A percentile compares a stretch with the other conserved stretches of the same genome.
Conservation (phyloP, 2,797 vertebrate species). For the Pampus argenteus region DNA sequence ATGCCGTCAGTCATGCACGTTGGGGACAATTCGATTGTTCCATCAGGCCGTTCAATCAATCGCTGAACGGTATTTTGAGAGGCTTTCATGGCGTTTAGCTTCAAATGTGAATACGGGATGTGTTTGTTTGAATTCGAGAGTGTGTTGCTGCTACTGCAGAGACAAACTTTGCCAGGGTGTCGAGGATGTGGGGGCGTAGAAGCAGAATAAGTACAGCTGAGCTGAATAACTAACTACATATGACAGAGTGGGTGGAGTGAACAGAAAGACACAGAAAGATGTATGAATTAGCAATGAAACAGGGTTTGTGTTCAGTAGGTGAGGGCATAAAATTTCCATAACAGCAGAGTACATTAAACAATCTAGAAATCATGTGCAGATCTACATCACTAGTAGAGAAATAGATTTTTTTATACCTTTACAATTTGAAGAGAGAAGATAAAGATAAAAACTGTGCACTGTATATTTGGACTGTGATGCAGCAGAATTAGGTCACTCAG, state of each 20-base stretch:
- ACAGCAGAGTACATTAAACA: slow-evolving; percentile 27
- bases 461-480: background rate
- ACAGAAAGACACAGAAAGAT: slow-evolving; percentile 9
- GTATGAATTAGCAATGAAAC: slow-evolving; percentile 54
- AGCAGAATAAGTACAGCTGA: slow-evolving; percentile 65
- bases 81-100: slow-evolving; percentile 58
- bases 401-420: no score
- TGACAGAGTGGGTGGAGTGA: slow-evolving; percentile 60
- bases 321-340: slow-evolving; percentile 47
- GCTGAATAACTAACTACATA: slow-evolving; percentile 72
- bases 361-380: slow-evolving; percentile 12
- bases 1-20: slow-evolving; percentile 28
- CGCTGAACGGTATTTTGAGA: slow-evolving; percentile 48
- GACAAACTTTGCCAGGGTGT: slow-evolving; percentile 45
- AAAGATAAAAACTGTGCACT: no score
- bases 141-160: slow-evolving; percentile 34
- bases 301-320: slow-evolving; percentile 38
- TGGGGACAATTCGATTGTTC: slow-evolving; percentile 46
- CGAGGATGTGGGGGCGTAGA: slow-evolving; percentile 59
- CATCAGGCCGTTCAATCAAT: slow-evolving; percentile 59
- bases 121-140: slow-evolving; percentile 14
- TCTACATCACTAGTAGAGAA: no score
- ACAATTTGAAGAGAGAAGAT: no score
- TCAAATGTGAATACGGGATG: slow-evolving; percentile 29
- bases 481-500: background rate